phyloP scores from a whole-genome alignment of 2,113 vertebrate genomes.

The Illadopsis cleaveri region DNA sequence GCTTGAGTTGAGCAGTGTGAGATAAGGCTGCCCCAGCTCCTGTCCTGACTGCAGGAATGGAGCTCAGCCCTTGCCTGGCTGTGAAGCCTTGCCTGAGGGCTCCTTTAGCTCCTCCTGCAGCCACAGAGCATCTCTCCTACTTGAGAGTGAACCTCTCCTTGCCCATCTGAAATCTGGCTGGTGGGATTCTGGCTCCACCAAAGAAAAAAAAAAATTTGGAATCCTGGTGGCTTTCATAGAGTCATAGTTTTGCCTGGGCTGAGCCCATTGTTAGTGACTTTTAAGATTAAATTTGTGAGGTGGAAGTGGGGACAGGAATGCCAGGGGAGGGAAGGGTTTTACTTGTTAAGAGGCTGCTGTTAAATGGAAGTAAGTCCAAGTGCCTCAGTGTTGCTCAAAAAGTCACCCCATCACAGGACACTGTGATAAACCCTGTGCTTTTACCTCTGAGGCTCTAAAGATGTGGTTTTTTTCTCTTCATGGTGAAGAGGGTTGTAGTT shows the following conservation, averaged over 20 bases:
- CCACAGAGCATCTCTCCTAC: fast-evolving
- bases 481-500: neutral
- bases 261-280: neutral
- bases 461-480: neutral
- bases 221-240: neutral
- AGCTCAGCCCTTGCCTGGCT: neutral
- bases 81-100: neutral
- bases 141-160: neutral
- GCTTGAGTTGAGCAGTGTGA: neutral
- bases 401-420: neutral
- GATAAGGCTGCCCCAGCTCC: neutral
- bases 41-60: neutral
- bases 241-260: neutral
- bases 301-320: neutral
- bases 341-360: neutral
- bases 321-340: neutral
- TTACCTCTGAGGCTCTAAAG: neutral
- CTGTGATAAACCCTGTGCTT: neutral
- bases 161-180: neutral
- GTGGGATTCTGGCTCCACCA: neutral
- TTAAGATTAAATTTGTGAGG: neutral
- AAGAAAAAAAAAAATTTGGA: neutral
- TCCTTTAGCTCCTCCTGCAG: neutral
- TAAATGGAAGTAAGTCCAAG: neutral
- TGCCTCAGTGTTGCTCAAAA: neutral